These are phyloP conservation scores for Glyptemys insculpta DNA, from an alignment of 2,797 vertebrate species.

Conservation along the genomic window DNA sequence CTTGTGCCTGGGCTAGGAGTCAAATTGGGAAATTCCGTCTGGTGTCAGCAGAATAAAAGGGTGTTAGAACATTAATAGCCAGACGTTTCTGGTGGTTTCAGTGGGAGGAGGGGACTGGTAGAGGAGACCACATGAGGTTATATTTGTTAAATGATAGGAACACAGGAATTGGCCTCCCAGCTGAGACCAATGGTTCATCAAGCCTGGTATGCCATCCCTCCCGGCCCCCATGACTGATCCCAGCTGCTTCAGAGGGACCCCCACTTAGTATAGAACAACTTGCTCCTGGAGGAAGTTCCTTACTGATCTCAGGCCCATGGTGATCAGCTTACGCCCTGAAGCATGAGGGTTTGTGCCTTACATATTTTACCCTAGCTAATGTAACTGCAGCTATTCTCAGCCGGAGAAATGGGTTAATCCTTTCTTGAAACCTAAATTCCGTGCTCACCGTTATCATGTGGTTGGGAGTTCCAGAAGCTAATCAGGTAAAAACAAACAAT, in stretches of 20 bases:
- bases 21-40: not conserved
- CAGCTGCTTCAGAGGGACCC: not conserved
- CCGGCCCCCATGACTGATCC: not conserved
- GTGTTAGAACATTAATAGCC: not conserved
- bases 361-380: not conserved
- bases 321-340: not conserved
- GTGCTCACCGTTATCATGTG: not conserved
- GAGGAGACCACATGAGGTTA: not conserved
- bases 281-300: not conserved
- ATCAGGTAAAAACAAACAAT: not conserved
- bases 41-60: not conserved
- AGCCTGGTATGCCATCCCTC: not conserved
- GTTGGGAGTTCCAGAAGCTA: not conserved
- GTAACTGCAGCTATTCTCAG: not conserved
- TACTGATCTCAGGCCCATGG: not conserved
- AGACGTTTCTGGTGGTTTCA: not conserved
- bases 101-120: not conserved
- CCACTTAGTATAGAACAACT: not conserved
- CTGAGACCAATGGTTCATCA: not conserved
- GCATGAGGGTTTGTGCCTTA: not conserved
- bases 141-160: not conserved
- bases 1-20: not conserved
- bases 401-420: not conserved
- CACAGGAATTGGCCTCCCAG: not conserved
- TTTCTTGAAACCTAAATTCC: not conserved